phyloP scores from a whole-genome alignment of 2,888 invertebrate genomes.

The Nemotelus pantherinus region DNA sequence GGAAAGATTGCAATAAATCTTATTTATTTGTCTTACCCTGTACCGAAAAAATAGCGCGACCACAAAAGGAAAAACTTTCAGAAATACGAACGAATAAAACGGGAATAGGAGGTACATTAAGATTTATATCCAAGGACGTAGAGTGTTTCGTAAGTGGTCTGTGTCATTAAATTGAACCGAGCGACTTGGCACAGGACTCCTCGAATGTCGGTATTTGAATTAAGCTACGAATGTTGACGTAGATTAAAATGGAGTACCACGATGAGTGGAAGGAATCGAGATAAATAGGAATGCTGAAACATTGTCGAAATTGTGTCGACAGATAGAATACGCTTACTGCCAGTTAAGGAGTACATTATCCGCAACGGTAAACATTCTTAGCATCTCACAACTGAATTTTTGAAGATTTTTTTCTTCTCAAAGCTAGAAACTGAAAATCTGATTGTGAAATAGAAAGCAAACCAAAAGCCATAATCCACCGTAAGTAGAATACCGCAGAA shows the following conservation, averaged over 20 bases:
- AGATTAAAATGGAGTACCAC: not conserved
- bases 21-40: constrained; percentile 45
- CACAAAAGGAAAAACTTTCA: not conserved
- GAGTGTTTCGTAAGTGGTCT: constrained; percentile 26
- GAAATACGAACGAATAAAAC: constrained; percentile 20
- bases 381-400: too few relatives aligned
- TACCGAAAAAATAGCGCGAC: not conserved
- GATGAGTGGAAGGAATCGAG: not conserved
- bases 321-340: too few relatives aligned
- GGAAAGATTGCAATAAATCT: constrained; percentile 51
- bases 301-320: too few relatives aligned
- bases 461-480: too few relatives aligned
- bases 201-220: constrained; percentile 25
- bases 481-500: too few relatives aligned
- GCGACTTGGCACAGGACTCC: constrained; percentile 4
- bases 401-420: too few relatives aligned
- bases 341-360: too few relatives aligned
- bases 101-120: constrained; percentile 49
- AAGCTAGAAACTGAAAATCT: too few relatives aligned
- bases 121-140: constrained; percentile 48
- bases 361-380: too few relatives aligned
- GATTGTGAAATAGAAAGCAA: too few relatives aligned
- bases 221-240: constrained; percentile 20
- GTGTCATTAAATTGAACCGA: constrained; percentile 22
- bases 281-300: too few relatives aligned